Evolutionary conservation across 92 coral and sea anemone genomes (phyloP).

Genomic region (Epizoanthus rinbou): DNA sequence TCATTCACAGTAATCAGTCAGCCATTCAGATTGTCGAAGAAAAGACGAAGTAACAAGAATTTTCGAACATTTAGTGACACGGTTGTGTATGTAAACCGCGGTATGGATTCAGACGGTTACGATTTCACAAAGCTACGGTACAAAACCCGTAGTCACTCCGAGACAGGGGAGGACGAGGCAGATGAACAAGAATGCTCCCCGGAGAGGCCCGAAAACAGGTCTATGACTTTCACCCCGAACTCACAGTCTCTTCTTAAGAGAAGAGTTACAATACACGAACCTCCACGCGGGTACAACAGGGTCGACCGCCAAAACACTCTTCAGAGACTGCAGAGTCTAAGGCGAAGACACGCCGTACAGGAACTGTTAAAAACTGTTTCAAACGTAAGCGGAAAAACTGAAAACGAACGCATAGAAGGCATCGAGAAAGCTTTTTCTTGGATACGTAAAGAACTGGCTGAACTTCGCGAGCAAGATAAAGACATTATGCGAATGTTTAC

Average conservation of each 20-base stretch:
- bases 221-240: background rate
- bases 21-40: constrained; percentile 16
- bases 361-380: constrained; percentile 60
- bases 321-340: constrained; percentile 29
- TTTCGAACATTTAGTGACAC: background rate
- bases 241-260: constrained; percentile 17
- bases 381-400: constrained; percentile 65
- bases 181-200: background rate
- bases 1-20: constrained; percentile 3
- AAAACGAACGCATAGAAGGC: constrained; percentile 67
- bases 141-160: constrained; percentile 6
- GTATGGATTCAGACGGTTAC: constrained; percentile 24
- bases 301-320: constrained; percentile 44
- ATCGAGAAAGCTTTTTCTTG: constrained; percentile 83
- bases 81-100: background rate
- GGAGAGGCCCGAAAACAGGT: background rate
- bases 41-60: background rate
- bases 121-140: constrained; percentile 25
- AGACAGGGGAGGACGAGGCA: background rate
- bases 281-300: constrained; percentile 12
- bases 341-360: constrained; percentile 56
- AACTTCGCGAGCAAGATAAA: constrained; percentile 85
- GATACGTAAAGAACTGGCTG: constrained; percentile 82
- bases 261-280: constrained; percentile 36
- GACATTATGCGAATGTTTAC: constrained; percentile 90